Conservation (phyloP, 2,797 vertebrate species). For the Urophycis tenuis region DNA sequence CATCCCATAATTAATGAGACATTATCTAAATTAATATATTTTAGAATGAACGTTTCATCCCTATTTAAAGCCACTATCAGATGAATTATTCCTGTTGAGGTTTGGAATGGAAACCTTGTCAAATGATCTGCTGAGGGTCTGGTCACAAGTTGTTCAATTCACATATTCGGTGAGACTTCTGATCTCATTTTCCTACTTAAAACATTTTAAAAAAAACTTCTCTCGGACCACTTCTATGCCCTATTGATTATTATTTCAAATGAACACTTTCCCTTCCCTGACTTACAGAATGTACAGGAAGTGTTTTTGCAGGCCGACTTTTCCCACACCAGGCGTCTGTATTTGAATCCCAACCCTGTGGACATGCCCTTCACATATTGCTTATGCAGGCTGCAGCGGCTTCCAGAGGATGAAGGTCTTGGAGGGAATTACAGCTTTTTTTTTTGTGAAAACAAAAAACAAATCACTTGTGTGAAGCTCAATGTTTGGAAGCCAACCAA, state of each 20-base stretch:
- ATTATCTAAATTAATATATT: neutral
- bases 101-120: neutral
- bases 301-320: neutral
- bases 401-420: neutral
- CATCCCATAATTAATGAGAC: neutral
- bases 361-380: neutral
- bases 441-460: neutral
- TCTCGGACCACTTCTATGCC: neutral
- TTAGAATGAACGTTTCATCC: neutral
- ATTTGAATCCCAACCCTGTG: neutral
- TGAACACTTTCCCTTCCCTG: neutral
- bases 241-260: slow-evolving; percentile 4
- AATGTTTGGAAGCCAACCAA: neutral
- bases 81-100: neutral
- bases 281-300: neutral
- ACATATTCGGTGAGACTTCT: neutral
- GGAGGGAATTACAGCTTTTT: slow-evolving; percentile 3
- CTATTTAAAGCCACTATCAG: neutral
- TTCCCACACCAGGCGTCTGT: neutral
- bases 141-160: neutral
- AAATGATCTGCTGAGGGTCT: neutral
- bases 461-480: slow-evolving; percentile 4
- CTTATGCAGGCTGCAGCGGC: neutral
- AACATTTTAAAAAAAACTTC: neutral
- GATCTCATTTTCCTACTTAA: neutral